These are phyloP conservation scores for Indicator maculatus DNA, from an alignment of 2,113 vertebrate species.

Conservation along the genomic window DNA sequence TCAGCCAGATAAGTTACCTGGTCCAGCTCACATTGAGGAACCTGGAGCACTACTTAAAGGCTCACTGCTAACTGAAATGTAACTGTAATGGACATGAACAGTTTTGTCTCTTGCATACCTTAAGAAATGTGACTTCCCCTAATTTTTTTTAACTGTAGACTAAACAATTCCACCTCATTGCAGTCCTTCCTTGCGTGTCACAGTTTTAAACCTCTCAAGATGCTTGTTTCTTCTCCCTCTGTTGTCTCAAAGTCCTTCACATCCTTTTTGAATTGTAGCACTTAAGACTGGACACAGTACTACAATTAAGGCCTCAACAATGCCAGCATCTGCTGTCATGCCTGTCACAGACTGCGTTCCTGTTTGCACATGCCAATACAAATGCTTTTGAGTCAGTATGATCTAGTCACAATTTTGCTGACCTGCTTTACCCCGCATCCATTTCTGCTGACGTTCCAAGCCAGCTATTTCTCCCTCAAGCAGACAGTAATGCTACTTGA, in stretches of 20 bases:
- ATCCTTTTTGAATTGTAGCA: not conserved
- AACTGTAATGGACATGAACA: not conserved
- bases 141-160: not conserved
- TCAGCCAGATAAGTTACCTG: not conserved
- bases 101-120: not conserved
- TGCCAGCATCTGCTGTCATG: not conserved
- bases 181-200: not conserved
- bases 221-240: not conserved
- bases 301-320: not conserved
- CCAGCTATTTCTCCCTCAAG: constrained; percentile 17
- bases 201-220: not conserved
- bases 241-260: not conserved
- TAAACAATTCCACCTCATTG: not conserved
- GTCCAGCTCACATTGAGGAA: not conserved
- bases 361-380: not conserved
- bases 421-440: not conserved
- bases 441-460: constrained; percentile 31
- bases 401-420: not conserved
- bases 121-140: not conserved
- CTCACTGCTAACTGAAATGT: not conserved
- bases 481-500: constrained; percentile 17
- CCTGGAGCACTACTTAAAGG: not conserved
- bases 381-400: not conserved
- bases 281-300: not conserved
- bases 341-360: not conserved